Conservation (phyloP, 2,888 invertebrate genomes). For the Acanthosepion lycidas region DNA sequence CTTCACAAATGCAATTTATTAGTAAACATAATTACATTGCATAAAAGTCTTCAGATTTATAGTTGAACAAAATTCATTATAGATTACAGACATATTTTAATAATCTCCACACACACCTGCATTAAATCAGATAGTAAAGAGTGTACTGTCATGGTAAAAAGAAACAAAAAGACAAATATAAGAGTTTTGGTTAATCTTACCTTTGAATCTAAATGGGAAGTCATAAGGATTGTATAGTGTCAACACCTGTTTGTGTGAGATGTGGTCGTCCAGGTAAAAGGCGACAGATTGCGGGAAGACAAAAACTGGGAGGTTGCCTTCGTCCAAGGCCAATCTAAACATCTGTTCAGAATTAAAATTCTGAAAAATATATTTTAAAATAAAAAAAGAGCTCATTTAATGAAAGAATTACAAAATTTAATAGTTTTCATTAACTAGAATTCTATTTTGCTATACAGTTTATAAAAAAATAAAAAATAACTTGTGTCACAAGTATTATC, state of each 20-base stretch:
- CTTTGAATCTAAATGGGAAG: conserved; percentile 86
- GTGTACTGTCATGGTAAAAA: too few species aligned
- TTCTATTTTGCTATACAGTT: too few species aligned
- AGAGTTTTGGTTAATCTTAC: conserved; percentile 75
- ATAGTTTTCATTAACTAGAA: too few species aligned
- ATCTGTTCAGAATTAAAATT: conserved; percentile 45
- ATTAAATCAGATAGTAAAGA: too few species aligned
- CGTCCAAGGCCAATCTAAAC: conserved; percentile 54
- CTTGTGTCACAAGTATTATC: too few species aligned
- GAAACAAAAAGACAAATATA: background rate
- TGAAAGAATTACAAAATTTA: background rate
- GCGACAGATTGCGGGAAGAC: conserved; percentile 85
- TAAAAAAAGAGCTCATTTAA: background rate
- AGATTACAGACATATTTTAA: too few species aligned
- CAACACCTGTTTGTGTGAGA: conserved; percentile 86
- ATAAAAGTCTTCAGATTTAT: too few species aligned
- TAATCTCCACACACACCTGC: too few species aligned
- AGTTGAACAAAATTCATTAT: too few species aligned
- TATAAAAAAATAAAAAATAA: too few species aligned
- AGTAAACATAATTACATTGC: too few species aligned
- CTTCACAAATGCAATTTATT: too few species aligned
- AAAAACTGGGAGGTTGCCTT: conserved; percentile 82
- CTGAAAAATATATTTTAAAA: background rate
- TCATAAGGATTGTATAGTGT: conserved; percentile 91
- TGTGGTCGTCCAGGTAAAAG: conserved; percentile 84